Conservation (phyloP, 2,113 vertebrate genomes). For the Zonotrichia leucophrys region DNA sequence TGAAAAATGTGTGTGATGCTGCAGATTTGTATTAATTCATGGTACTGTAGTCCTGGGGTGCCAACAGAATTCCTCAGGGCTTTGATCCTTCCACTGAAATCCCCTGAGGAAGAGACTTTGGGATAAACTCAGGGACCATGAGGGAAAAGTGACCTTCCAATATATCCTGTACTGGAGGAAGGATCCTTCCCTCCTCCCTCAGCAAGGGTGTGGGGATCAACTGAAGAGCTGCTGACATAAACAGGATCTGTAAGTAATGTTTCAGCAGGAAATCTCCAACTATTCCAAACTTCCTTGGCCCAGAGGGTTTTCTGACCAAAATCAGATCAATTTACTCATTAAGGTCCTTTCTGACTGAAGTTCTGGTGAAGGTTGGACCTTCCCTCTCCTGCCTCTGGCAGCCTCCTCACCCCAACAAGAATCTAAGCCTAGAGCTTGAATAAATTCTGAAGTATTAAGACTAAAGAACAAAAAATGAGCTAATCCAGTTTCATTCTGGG, state of each 20-base stretch:
- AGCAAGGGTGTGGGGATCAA: not conserved
- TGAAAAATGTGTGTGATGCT: not conserved
- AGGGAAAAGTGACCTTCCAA: not conserved
- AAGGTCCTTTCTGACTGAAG: not conserved
- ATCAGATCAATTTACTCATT: not conserved
- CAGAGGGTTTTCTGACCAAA: not conserved
- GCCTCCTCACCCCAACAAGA: not conserved
- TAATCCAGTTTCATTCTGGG: not conserved
- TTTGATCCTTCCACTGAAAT: not conserved
- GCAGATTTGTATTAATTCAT: not conserved
- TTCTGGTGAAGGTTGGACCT: not conserved
- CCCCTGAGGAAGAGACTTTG: not conserved
- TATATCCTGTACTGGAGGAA: accelerated
- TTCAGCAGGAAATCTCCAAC: not conserved
- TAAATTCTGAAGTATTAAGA: not conserved
- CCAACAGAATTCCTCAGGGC: not conserved
- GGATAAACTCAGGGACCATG: not conserved
- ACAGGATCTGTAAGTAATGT: not conserved
- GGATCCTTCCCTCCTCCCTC: not conserved
- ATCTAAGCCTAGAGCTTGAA: not conserved
- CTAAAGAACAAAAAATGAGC: not conserved
- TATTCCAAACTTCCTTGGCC: not conserved
- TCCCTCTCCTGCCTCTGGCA: not conserved
- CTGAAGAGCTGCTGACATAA: not conserved
- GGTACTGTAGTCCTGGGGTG: not conserved